A percentile compares a stretch with the other conserved stretches of the same genome.
Evolutionary conservation across 2,888 invertebrate species (phyloP).

Genomic region (Sceliomorpha sp.): DNA sequence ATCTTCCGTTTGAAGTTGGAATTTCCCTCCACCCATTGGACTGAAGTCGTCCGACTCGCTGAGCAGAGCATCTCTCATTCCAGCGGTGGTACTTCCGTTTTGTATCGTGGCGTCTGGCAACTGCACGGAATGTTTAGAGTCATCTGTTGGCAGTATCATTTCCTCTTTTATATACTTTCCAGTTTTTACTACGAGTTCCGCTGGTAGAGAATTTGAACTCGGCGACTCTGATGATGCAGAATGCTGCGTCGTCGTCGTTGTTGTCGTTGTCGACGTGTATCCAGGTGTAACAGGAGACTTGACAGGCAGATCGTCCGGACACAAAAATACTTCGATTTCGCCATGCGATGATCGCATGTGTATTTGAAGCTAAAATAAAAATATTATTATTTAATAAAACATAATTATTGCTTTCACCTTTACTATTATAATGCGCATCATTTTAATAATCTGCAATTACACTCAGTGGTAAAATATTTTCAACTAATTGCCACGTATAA

Average conservation of each 20-base stretch:
- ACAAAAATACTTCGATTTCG: constrained; percentile 97
- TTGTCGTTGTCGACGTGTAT: constrained; percentile 48
- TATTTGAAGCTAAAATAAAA: constrained; percentile 85
- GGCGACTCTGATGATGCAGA: constrained; percentile 49
- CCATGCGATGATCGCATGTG: constrained; percentile 94
- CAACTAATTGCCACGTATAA: too few relatives aligned
- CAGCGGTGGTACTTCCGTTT: constrained; percentile 62
- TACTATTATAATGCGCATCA: too few relatives aligned
- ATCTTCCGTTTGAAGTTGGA: constrained; percentile 88
- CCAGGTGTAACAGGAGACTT: constrained; percentile 64
- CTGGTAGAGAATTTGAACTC: constrained; percentile 57
- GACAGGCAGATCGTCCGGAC: constrained; percentile 85
- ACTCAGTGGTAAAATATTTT: too few relatives aligned
- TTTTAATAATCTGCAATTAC: too few relatives aligned
- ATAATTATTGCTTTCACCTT: too few relatives aligned
- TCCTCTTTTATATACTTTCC: constrained; percentile 62
- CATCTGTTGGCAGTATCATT: constrained; percentile 52
- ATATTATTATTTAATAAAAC: too few relatives aligned
- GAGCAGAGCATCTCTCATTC: constrained; percentile 86
- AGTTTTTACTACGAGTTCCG: constrained; percentile 70
- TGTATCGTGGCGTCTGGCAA: constrained; percentile 30
- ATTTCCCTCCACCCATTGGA: constrained; percentile 86
- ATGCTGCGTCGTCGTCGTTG: constrained; percentile 55
- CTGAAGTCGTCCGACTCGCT: constrained; percentile 89
- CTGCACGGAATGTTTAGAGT: constrained; percentile 53